Conservation (phyloP, 2,113 vertebrate species). For the Zosterops lateralis region DNA sequence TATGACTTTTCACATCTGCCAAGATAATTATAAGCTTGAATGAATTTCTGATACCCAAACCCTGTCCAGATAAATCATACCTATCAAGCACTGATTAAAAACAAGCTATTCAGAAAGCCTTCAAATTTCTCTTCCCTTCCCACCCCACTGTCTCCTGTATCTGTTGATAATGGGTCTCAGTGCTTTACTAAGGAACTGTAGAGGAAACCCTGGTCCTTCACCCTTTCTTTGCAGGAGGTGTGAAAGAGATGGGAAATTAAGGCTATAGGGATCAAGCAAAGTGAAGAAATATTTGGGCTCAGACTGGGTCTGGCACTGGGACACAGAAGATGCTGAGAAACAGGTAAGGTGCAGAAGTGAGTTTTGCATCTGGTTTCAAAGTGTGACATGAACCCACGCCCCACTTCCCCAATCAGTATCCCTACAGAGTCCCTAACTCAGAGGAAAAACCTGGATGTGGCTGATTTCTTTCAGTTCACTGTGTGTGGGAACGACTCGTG, state of each 20-base stretch:
- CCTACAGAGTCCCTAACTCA: neutral
- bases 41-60: conserved; percentile 6
- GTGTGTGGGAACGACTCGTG: neutral
- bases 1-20: neutral
- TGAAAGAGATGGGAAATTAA: neutral
- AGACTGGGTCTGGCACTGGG: neutral
- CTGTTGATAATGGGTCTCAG: neutral
- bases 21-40: conserved; percentile 41
- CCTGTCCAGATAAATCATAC: conserved; percentile 1
- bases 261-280: neutral
- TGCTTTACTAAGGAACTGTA: neutral
- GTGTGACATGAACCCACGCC: fast-evolving
- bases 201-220: neutral
- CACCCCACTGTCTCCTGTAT: fast-evolving
- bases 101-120: neutral
- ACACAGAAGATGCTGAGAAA: neutral
- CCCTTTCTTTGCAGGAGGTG: neutral
- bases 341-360: neutral
- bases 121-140: neutral
- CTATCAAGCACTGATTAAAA: conserved; percentile 3
- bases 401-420: neutral
- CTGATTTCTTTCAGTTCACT: neutral
- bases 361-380: neutral
- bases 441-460: neutral
- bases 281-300: neutral